Conservation (phyloP, 2,888 invertebrate genomes). For the Caenorhabditis japonica region DNA sequence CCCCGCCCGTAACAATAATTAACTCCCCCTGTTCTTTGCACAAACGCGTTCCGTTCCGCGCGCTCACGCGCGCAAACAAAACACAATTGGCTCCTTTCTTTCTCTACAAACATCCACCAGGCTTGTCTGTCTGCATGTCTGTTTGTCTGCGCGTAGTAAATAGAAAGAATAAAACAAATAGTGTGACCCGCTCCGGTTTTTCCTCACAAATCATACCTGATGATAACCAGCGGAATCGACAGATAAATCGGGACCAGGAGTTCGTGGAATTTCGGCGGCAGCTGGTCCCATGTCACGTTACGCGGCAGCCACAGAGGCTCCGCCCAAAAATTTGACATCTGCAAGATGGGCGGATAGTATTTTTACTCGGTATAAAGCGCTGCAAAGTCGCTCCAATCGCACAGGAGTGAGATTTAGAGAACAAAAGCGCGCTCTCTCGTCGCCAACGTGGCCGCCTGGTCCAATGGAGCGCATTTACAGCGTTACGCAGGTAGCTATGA, state of each 20-base stretch:
- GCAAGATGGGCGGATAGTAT: constrained; percentile 3
- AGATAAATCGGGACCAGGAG: constrained; percentile 68
- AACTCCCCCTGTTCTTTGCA: too few species aligned
- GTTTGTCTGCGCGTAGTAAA: not conserved
- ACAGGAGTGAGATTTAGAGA: too few species aligned
- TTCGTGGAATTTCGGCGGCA: constrained; percentile 67
- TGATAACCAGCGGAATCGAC: constrained; percentile 64
- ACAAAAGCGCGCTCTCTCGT: too few species aligned
- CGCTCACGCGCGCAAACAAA: too few species aligned
- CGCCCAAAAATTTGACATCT: constrained; percentile 39
- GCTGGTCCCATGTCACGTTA: constrained; percentile 63
- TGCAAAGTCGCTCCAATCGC: too few species aligned
- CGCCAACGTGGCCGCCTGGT: too few species aligned
- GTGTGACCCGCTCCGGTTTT: not conserved
- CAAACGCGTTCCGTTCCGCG: too few species aligned
- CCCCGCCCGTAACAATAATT: too few species aligned
- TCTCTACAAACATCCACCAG: constrained; percentile 5
- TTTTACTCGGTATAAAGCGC: too few species aligned
- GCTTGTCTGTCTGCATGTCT: constrained; percentile 2
- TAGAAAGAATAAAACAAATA: constrained; percentile 14
- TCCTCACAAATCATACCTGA: constrained; percentile 44
- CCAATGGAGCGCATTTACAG: too few species aligned
- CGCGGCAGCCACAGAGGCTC: constrained; percentile 67
- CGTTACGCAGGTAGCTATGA: too few species aligned
- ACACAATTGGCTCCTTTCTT: not conserved